A percentile compares a stretch with the other conserved stretches of the same genome.
These are phyloP conservation scores for Hylomyscus alleni DNA, from an alignment of 2,797 vertebrate genomes.

Conservation along the genomic window DNA sequence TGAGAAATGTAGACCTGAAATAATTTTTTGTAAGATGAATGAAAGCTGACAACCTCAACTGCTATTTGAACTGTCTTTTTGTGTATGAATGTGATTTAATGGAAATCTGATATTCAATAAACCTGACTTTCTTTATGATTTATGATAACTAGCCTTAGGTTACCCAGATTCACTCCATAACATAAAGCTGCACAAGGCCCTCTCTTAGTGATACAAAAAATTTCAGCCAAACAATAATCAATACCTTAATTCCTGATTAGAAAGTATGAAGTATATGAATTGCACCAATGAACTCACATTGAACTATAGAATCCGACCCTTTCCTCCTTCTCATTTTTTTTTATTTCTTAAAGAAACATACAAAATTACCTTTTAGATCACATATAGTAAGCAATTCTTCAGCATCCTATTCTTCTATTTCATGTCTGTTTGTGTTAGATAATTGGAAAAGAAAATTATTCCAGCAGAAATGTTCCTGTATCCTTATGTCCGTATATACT, in stretches of 20 bases:
- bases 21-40: slow-evolving; percentile 80
- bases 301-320: not conserved
- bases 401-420: not conserved
- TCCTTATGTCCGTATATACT: not conserved
- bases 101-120: slow-evolving; percentile 79
- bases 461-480: not conserved
- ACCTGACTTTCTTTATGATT: slow-evolving; percentile 79
- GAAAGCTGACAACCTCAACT: slow-evolving; percentile 82
- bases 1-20: slow-evolving; percentile 78
- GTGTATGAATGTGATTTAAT: slow-evolving; percentile 76
- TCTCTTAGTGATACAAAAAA: slow-evolving; percentile 54
- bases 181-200: not conserved
- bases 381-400: not conserved
- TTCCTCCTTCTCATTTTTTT: not conserved
- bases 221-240: slow-evolving; percentile 60
- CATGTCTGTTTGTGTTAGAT: not conserved
- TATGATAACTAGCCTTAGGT: slow-evolving; percentile 72
- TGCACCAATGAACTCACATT: not conserved
- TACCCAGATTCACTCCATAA: slow-evolving; percentile 51
- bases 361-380: not conserved
- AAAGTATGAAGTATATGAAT: slow-evolving; percentile 31
- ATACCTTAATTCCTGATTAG: slow-evolving; percentile 41
- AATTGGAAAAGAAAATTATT: not conserved
- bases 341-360: not conserved
- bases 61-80: slow-evolving; percentile 79